These are phyloP conservation scores for Neogobius melanostomus DNA, from an alignment of 2,113 vertebrate genomes.

Conservation along the genomic window DNA sequence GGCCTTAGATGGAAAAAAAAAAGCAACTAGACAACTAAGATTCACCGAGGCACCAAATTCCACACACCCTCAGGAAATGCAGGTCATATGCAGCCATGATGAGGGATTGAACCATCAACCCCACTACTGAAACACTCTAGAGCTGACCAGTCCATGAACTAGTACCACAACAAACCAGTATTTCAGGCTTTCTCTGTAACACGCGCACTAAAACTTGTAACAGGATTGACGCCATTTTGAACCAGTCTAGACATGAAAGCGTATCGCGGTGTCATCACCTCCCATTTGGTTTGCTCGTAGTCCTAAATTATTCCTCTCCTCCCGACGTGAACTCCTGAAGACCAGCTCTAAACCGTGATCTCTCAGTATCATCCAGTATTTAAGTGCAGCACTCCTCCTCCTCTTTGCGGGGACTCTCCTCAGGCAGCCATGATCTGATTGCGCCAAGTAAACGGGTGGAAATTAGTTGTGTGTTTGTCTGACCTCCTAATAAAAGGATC, in stretches of 20 bases:
- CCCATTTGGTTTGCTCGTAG: not conserved
- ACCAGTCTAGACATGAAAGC: not conserved
- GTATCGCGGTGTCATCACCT: not conserved
- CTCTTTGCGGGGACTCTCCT: constrained; percentile 40
- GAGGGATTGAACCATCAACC: too few relatives aligned
- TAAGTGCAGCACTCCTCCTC: constrained; percentile 35
- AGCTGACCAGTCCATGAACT: too few relatives aligned
- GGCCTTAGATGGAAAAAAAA: too few relatives aligned
- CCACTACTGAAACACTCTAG: too few relatives aligned
- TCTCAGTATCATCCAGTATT: constrained; percentile 35
- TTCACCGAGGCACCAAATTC: too few relatives aligned
- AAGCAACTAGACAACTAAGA: too few relatives aligned
- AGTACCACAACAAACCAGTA: not conserved
- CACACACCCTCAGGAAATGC: too few relatives aligned
- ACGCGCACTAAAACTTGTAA: not conserved
- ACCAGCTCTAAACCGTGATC: constrained; percentile 7
- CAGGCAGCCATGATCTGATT: constrained; percentile 42
- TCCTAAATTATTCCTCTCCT: not conserved
- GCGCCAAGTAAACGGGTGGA: constrained; percentile 39
- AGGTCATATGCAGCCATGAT: too few relatives aligned
- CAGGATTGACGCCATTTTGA: not conserved
- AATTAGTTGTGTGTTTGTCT: constrained; percentile 58
- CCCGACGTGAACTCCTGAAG: constrained; percentile 8
- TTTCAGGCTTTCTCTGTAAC: not conserved
- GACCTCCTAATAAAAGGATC: constrained; percentile 43